Conservation (phyloP, 2,797 vertebrate species). For the Sebastes oblongus region DNA sequence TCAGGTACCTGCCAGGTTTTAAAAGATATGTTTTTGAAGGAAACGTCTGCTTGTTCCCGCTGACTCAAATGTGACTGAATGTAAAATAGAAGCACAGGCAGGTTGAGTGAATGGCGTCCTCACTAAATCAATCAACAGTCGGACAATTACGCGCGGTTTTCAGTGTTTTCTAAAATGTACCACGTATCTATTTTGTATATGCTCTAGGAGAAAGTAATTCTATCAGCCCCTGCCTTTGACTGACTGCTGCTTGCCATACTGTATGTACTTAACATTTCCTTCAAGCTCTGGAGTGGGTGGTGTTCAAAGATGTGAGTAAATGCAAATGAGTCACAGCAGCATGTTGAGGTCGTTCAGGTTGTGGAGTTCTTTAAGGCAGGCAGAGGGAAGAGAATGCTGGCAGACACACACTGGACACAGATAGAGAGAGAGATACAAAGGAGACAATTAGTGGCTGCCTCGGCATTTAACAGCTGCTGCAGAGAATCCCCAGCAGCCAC, state of each 20-base stretch:
- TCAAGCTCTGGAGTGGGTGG: neutral
- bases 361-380: neutral
- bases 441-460: conserved; percentile 14
- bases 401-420: neutral
- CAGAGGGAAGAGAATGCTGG: neutral
- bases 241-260: neutral
- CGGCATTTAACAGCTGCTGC: conserved; percentile 5
- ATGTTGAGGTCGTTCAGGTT: neutral
- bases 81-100: no score
- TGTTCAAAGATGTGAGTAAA: neutral
- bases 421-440: neutral
- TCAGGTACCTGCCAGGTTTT: no score
- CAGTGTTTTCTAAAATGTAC: neutral
- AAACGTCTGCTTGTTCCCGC: neutral
- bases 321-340: neutral
- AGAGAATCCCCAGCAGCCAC: conserved; percentile 1
- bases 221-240: neutral
- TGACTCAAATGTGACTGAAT: neutral
- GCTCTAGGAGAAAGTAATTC: neutral
- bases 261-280: neutral
- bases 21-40: neutral
- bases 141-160: no score
- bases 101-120: no score
- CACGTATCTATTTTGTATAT: neutral
- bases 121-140: no score